A percentile compares a stretch with the other conserved stretches of the same genome.
These are phyloP conservation scores for Pseudochirops corinnae DNA, from an alignment of 2,797 vertebrate genomes.

Conservation along the genomic window DNA sequence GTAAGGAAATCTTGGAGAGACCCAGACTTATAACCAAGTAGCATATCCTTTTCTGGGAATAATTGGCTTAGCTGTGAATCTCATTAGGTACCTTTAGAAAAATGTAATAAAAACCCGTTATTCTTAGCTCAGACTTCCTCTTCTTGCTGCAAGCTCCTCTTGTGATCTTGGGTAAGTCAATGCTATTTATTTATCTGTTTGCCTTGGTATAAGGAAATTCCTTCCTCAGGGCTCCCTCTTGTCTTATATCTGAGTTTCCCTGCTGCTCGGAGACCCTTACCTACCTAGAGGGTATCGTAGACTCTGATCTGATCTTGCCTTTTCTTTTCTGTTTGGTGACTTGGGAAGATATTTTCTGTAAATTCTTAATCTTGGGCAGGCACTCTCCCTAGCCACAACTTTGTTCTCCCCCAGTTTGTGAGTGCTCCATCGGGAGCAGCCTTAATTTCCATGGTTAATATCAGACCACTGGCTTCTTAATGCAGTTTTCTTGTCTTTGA, in stretches of 20 bases:
- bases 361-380: slow-evolving; percentile 33
- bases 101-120: background rate
- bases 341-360: slow-evolving; percentile 46
- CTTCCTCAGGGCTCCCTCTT: slow-evolving; percentile 61
- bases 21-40: background rate
- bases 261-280: background rate
- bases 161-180: slow-evolving; percentile 63
- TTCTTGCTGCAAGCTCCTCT: slow-evolving; percentile 61
- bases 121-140: slow-evolving; percentile 24
- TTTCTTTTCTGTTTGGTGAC: slow-evolving; percentile 32
- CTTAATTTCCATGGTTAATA: slow-evolving; percentile 60
- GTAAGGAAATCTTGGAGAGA: background rate
- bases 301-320: slow-evolving; percentile 16
- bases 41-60: background rate
- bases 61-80: background rate
- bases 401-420: slow-evolving; percentile 48
- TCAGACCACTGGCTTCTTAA: slow-evolving; percentile 49
- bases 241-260: slow-evolving; percentile 70
- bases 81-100: background rate
- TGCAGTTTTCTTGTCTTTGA: background rate
- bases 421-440: slow-evolving; percentile 57
- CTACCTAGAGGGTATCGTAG: slow-evolving; percentile 22
- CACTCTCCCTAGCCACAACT: background rate
- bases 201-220: slow-evolving; percentile 70
- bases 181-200: slow-evolving; percentile 70